Conservation (phyloP, 2,797 vertebrate species). For the Anisognathus igniventris region DNA sequence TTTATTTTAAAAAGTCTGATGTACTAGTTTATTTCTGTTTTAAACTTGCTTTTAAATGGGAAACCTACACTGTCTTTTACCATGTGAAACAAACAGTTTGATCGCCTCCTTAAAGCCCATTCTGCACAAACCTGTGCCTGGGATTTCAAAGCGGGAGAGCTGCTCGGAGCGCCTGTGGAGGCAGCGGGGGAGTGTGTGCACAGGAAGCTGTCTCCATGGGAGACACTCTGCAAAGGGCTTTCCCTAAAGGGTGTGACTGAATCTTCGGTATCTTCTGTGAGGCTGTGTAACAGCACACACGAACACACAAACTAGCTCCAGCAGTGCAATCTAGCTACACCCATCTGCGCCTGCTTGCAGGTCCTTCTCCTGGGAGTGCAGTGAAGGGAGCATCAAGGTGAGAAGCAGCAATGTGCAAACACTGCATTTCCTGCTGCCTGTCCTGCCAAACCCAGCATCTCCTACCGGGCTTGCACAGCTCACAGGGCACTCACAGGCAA, state of each 20-base stretch:
- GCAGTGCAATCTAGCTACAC: neutral
- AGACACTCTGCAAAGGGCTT: neutral
- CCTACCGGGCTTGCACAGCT: neutral
- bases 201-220: neutral
- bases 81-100: neutral
- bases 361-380: neutral
- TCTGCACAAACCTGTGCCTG: neutral
- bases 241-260: neutral
- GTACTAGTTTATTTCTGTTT: neutral
- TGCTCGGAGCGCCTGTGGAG: neutral
- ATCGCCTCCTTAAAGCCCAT: neutral
- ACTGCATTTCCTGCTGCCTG: accelerated
- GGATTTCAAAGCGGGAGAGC: neutral
- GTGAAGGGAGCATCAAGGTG: neutral
- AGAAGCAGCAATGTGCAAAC: neutral
- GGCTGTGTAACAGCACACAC: neutral
- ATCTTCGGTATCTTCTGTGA: too few species aligned
- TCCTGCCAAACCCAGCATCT: neutral
- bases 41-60: neutral
- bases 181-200: neutral
- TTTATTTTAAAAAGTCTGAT: neutral
- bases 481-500: neutral
- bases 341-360: neutral
- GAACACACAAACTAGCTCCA: too few species aligned
- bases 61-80: neutral